phyloP scores from a whole-genome alignment of 2,113 vertebrate genomes.

The Theropithecus gelada region DNA sequence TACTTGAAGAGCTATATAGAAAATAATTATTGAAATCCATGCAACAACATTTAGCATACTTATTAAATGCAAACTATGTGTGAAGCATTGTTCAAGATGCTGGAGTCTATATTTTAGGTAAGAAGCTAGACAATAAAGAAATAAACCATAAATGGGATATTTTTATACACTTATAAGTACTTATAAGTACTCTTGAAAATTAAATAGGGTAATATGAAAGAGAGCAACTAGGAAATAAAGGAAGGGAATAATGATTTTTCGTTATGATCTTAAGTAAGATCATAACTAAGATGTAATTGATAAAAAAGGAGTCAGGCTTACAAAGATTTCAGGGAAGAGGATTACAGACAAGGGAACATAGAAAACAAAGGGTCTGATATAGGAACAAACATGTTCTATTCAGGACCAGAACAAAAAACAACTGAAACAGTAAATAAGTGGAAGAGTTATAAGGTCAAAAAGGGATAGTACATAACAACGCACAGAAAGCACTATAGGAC shows the following conservation, averaged over 20 bases:
- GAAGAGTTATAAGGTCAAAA: neutral
- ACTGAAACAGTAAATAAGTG: neutral
- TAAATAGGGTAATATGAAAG: neutral
- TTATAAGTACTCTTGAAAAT: neutral
- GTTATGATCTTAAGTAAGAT: neutral
- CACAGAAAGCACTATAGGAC: neutral
- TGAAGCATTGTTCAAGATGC: neutral
- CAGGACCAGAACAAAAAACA: neutral
- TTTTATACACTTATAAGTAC: neutral
- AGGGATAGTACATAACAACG: neutral
- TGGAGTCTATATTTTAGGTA: neutral
- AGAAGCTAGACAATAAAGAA: neutral
- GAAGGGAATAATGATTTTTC: neutral
- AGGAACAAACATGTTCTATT: neutral
- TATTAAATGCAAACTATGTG: neutral
- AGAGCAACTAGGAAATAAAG: neutral
- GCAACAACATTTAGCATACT: neutral
- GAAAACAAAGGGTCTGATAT: neutral
- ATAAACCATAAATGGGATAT: neutral
- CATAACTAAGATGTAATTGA: neutral
- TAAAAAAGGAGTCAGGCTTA: neutral
- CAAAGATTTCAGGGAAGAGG: neutral
- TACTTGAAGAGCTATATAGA: neutral
- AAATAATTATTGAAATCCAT: neutral
- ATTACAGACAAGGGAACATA: neutral